Percentiles rank a stretch among this genome's conserved stretches.
phyloP scores from a whole-genome alignment of 1,140 invertebrate species.

The Cydia splendana region DNA sequence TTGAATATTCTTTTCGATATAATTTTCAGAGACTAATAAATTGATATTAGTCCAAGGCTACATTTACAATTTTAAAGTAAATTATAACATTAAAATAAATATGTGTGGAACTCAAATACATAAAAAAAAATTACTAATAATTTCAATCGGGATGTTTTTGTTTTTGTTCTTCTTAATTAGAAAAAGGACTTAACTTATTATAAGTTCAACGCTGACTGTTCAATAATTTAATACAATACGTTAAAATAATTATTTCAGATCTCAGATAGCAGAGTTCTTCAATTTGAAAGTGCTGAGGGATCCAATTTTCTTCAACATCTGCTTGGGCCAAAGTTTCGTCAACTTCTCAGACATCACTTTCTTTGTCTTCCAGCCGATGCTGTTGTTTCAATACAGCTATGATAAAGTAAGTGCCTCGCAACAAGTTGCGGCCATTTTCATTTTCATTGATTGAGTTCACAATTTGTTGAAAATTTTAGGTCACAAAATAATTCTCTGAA shows the following conservation, averaged over 20 bases:
- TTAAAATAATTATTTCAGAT: conserved; percentile 46
- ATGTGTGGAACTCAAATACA: no score
- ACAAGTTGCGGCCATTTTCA: conserved; percentile 33
- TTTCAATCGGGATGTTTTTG: background rate
- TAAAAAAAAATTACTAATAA: no score
- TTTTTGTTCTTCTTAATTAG: background rate
- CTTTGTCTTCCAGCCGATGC: conserved; percentile 81
- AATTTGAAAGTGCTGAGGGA: conserved; percentile 78
- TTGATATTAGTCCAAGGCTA: no score
- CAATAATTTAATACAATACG: no score
- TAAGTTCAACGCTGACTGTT: no score
- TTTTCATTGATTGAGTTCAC: background rate
- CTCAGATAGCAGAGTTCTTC: conserved; percentile 51
- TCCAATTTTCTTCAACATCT: conserved; percentile 81
- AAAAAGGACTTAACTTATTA: no score
- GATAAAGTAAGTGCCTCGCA: conserved; percentile 52
- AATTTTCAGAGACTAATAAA: no score
- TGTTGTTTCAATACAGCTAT: conserved; percentile 79
- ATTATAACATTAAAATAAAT: no score
- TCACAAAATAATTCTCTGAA: no score
- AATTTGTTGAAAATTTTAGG: background rate
- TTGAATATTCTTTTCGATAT: no score
- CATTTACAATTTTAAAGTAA: no score
- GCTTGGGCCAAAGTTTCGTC: conserved; percentile 80
- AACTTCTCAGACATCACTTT: conserved; percentile 83